Percentiles rank a stretch among this genome's conserved stretches.
phyloP scores from a whole-genome alignment of 92 coral and sea anemone species.

The Scolanthus callimorphus region DNA sequence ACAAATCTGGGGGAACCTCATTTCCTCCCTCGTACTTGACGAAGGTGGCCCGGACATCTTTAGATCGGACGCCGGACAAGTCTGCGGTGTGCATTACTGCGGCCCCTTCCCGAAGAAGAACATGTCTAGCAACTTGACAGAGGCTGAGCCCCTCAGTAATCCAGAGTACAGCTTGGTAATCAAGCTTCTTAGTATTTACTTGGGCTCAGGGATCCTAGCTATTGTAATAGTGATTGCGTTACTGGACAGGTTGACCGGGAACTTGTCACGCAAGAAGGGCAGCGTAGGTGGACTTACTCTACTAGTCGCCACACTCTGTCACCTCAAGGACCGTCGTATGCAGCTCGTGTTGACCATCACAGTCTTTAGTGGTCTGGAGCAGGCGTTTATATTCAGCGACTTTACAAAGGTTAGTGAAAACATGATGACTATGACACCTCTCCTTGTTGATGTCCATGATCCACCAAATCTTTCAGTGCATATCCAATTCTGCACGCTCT shows the following conservation, averaged over 20 bases:
- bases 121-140: too few species aligned
- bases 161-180: slow-evolving; percentile 56
- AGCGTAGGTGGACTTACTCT: slow-evolving; percentile 34
- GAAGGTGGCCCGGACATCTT: slow-evolving; percentile 38
- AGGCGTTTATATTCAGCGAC: slow-evolving; percentile 78
- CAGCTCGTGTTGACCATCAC: slow-evolving; percentile 66
- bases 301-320: slow-evolving; percentile 55
- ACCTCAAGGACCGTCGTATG: slow-evolving; percentile 59
- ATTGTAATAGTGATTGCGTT: slow-evolving; percentile 25
- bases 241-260: slow-evolving; percentile 58
- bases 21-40: slow-evolving; percentile 63
- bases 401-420: slow-evolving; percentile 63
- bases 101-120: slow-evolving; percentile 31
- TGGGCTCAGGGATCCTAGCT: slow-evolving; percentile 56
- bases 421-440: too few species aligned
- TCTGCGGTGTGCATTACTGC: slow-evolving; percentile 70
- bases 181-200: slow-evolving; percentile 52
- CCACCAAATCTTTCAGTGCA: too few species aligned
- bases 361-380: slow-evolving; percentile 72
- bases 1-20: slow-evolving; percentile 76
- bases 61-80: slow-evolving; percentile 51
- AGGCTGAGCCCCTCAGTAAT: slow-evolving; percentile 35
- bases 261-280: slow-evolving; percentile 53
- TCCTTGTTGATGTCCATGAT: too few species aligned
- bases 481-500: too few species aligned